Conservation (phyloP, 2,888 invertebrate species). For the Chorisops tibialis region DNA sequence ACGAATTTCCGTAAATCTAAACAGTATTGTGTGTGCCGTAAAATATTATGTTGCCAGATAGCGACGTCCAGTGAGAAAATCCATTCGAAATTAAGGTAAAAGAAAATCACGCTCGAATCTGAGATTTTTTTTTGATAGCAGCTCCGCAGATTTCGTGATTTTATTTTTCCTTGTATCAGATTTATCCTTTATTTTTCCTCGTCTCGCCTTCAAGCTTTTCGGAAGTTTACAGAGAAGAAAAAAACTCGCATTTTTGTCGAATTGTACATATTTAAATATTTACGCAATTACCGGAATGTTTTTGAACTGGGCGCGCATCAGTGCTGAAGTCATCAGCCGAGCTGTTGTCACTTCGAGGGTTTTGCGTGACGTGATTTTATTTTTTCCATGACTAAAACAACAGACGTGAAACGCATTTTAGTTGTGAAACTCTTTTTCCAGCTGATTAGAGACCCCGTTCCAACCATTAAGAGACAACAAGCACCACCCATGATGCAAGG, state of each 20-base stretch:
- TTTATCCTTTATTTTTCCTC: no score
- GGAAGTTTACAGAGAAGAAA: no score
- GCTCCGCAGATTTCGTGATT: not conserved
- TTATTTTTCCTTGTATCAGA: no score
- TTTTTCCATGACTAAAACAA: no score
- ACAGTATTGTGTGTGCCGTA: not conserved
- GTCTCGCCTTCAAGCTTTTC: no score
- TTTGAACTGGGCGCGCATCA: not conserved
- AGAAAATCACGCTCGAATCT: not conserved
- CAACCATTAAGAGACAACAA: not conserved
- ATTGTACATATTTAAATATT: constrained; percentile 14
- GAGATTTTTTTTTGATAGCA: constrained; percentile 6
- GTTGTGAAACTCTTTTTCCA: not conserved
- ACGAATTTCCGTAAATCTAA: no score
- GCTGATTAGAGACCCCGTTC: not conserved
- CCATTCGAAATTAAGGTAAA: not conserved
- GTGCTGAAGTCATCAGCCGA: constrained; percentile 8
- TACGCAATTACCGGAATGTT: not conserved
- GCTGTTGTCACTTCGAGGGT: constrained; percentile 9
- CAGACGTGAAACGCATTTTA: no score
- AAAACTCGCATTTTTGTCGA: not conserved
- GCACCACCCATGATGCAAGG: constrained; percentile 46
- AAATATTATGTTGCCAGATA: not conserved
- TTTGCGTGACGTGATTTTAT: not conserved
- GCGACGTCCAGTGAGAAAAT: not conserved